These are phyloP conservation scores for Drosophila cracens DNA, from an alignment of 2,888 invertebrate genomes.

Conservation along the genomic window DNA sequence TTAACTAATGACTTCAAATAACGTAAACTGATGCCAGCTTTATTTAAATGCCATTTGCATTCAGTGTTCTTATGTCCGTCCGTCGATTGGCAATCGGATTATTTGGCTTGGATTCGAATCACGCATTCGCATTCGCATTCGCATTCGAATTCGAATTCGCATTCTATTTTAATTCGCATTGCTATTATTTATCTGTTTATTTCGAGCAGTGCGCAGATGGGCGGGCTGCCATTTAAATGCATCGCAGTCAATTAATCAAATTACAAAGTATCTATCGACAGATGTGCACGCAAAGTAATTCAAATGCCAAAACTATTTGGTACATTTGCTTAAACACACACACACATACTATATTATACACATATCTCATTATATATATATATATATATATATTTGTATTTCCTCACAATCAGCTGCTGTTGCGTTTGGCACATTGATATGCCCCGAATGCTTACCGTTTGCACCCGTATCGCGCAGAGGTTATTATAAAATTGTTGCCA, in stretches of 20 bases:
- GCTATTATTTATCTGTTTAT: slow-evolving; percentile 18
- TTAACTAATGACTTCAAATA: slow-evolving; percentile 2
- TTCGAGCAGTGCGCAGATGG: slow-evolving; percentile 42
- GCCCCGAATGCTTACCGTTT: slow-evolving; percentile 57
- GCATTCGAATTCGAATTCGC: too few relatives aligned
- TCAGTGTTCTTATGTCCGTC: slow-evolving; percentile 41
- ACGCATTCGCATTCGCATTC: slow-evolving; percentile 18
- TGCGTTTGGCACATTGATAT: slow-evolving; percentile 64
- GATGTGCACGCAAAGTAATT: slow-evolving; percentile 63
- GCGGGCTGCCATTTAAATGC: slow-evolving; percentile 45
- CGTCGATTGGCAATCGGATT: slow-evolving; percentile 44
- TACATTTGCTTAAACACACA: slow-evolving; percentile 31
- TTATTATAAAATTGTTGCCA: neutral
- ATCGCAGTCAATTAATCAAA: slow-evolving; percentile 56
- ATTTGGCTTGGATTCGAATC: slow-evolving; percentile 19
- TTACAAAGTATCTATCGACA: slow-evolving; percentile 56
- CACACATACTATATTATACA: neutral
- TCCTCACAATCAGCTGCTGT: slow-evolving; percentile 54
- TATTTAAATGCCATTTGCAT: slow-evolving; percentile 34
- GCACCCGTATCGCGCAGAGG: too few relatives aligned
- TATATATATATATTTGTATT: slow-evolving; percentile 2
- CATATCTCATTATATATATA: neutral
- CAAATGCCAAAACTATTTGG: slow-evolving; percentile 69
- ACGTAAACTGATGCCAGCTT: neutral
- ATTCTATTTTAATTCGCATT: slow-evolving; percentile 50